phyloP scores from a whole-genome alignment of 2,888 invertebrate species.

The Macrophya alboannulata region DNA sequence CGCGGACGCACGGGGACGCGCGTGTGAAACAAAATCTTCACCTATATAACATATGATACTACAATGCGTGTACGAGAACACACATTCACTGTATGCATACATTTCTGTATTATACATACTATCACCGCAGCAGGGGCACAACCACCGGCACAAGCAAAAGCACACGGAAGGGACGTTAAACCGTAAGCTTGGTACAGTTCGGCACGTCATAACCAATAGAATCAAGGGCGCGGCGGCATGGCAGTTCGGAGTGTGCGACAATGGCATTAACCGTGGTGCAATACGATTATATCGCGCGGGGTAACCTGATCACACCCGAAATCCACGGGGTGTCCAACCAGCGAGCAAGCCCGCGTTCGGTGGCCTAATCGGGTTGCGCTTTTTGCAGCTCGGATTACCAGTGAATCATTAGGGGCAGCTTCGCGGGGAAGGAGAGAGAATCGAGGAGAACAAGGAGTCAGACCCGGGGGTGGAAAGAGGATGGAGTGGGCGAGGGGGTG shows the following conservation, averaged over 20 bases:
- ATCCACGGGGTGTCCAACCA: slow-evolving; percentile 71
- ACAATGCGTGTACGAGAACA: neutral
- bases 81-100: neutral
- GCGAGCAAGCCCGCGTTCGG: slow-evolving; percentile 60
- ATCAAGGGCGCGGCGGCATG: slow-evolving; percentile 65
- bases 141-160: neutral
- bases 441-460: slow-evolving; percentile 47
- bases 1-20: neutral
- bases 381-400: slow-evolving; percentile 79
- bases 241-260: slow-evolving; percentile 75
- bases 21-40: slow-evolving; percentile 41
- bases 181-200: slow-evolving; percentile 47
- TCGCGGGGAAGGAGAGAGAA: slow-evolving; percentile 52
- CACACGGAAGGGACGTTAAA: neutral
- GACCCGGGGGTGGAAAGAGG: neutral
- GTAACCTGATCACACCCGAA: slow-evolving; percentile 79
- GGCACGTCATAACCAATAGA: slow-evolving; percentile 61
- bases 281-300: slow-evolving; percentile 79
- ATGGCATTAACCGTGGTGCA: slow-evolving; percentile 79
- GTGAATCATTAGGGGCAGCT: slow-evolving; percentile 75
- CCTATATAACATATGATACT: neutral
- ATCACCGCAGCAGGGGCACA: neutral
- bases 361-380: slow-evolving; percentile 78
- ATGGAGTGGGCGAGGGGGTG: neutral
- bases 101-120: neutral